Base-by-base conservation (phyloP, 2,888 invertebrate genomes). In the Phorcus lineatus region DNA sequence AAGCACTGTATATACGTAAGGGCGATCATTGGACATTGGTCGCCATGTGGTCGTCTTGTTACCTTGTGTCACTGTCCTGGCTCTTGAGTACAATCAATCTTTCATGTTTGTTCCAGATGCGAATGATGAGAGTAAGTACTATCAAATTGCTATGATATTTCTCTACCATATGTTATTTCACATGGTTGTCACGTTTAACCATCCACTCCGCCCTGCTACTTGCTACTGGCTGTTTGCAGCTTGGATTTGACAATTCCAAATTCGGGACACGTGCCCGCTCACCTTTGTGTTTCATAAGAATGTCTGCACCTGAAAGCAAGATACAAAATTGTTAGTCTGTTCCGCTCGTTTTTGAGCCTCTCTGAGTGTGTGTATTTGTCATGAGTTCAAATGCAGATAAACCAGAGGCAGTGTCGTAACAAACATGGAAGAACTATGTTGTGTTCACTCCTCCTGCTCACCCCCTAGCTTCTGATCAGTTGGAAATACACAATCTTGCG, bases 41-140 rank as follows among this genome's bases (percentile, higher is more conserved):
- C 28, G 22, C 62, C 24, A 28, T 62, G 62, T 62, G 62, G 62
- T 62, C 62, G 62, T 62, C 62, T 62, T 62, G 62, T 62, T 24
- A 24, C 62, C 62, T 62, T 11, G 62, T 62, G 62, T 28, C 28
- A 62, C 62, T 62, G 62, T 62, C 62, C 62, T 62, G 62, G 62
- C 62, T 62, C 62, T n/a, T 62, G 62, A 62, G 62, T 62, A 62
- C 62, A 62, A 62, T 62, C 62, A 62, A 62, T 62, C 52, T 74
- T 74, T 74, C 74, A 52, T 74, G 74, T 74, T 74, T 74, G 40
- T 74, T 74, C 47, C 74, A 74, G 74, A 74, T 40, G 74, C 40
- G 47, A 74, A 74, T 74, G 74, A 74, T 52, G 74, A 74, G 40
- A 74, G 74, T 74, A 74, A 74, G 74, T 74, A 74, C 62, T 62